Evolutionary conservation across 2,888 invertebrate genomes (phyloP).

Genomic region (Agriotes lineatus): DNA sequence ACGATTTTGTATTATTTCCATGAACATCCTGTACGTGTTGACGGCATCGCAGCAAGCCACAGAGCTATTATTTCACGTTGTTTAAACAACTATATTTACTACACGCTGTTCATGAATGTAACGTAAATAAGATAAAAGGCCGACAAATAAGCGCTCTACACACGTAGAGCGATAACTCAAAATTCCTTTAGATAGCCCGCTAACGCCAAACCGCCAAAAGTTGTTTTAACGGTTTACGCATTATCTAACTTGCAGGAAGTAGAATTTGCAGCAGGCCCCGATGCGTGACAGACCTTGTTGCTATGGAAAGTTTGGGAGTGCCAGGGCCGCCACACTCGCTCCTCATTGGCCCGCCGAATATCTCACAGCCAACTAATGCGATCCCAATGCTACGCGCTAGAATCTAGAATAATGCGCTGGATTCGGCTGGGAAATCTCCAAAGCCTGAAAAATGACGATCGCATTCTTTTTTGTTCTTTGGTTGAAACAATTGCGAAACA

Average conservation of each 20-base stretch:
- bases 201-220: conserved; percentile 26
- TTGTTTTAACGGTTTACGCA: conserved; percentile 50
- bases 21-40: too few relatives aligned
- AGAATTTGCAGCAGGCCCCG: conserved; percentile 47
- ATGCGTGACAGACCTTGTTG: conserved; percentile 51
- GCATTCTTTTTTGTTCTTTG: background rate
- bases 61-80: too few relatives aligned
- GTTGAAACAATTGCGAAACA: too few relatives aligned
- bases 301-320: conserved; percentile 57
- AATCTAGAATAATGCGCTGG: background rate
- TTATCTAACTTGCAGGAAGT: conserved; percentile 53
- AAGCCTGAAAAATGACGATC: background rate
- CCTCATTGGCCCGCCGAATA: conserved; percentile 49
- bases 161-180: conserved; percentile 5
- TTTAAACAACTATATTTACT: conserved; percentile 25
- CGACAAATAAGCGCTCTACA: conserved; percentile 6
- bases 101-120: conserved; percentile 20
- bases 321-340: conserved; percentile 46
- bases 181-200: background rate
- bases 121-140: conserved; percentile 21
- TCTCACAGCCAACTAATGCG: conserved; percentile 38
- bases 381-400: conserved; percentile 20
- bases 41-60: too few relatives aligned
- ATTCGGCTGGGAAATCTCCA: background rate
- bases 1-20: too few relatives aligned